phyloP scores from a whole-genome alignment of 2,113 vertebrate species.

The Conger conger region DNA sequence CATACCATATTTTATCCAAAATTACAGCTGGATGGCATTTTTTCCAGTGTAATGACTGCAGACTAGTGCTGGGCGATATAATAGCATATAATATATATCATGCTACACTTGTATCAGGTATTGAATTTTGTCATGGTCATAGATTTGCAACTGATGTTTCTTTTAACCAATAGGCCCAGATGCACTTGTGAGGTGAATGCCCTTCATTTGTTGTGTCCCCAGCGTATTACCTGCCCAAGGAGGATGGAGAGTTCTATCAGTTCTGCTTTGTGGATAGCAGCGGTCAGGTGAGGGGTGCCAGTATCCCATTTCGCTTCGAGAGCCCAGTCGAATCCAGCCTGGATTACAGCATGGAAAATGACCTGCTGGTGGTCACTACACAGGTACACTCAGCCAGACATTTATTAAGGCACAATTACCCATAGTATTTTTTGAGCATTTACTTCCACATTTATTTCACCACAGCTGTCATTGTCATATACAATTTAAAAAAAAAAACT shows the following conservation, averaged over 20 bases:
- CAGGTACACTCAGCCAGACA: conserved; percentile 55
- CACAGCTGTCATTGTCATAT: too few relatives aligned
- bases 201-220: neutral
- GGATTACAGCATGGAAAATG: conserved; percentile 51
- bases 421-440: neutral
- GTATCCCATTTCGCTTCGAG: conserved; percentile 70
- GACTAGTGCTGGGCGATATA: too few relatives aligned
- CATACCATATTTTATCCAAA: too few relatives aligned
- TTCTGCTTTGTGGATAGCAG: conserved; percentile 71
- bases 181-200: neutral
- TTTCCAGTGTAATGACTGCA: too few relatives aligned
- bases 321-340: conserved; percentile 38
- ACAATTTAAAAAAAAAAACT: too few relatives aligned
- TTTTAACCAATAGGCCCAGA: neutral
- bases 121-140: neutral
- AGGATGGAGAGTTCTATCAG: conserved; percentile 75
- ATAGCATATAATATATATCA: too few relatives aligned
- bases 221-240: conserved; percentile 72
- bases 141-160: neutral
- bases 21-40: too few relatives aligned
- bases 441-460: too few relatives aligned
- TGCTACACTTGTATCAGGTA: too few relatives aligned
- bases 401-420: neutral
- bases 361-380: conserved; percentile 70
- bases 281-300: conserved; percentile 69